Evolutionary conservation across 2,113 vertebrate species (phyloP).

Genomic region (Sakesphorus luctuosus): DNA sequence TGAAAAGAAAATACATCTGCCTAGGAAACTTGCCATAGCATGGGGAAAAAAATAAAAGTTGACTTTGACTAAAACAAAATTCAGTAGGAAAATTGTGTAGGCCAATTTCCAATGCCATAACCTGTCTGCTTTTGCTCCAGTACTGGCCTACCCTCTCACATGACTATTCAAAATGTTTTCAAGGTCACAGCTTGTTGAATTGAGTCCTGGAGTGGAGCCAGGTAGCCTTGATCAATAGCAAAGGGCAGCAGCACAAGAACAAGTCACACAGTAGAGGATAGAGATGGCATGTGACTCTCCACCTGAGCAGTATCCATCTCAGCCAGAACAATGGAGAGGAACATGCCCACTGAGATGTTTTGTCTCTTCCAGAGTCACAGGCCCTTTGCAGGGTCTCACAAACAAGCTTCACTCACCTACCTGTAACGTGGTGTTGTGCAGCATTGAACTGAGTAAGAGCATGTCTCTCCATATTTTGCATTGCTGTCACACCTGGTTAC

Average conservation of each 20-base stretch:
- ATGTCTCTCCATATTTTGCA: background rate
- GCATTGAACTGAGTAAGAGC: background rate
- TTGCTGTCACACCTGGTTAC: background rate
- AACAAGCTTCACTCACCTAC: background rate
- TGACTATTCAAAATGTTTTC: constrained; percentile 46
- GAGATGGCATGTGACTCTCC: background rate
- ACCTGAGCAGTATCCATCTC: background rate
- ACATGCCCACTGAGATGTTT: background rate
- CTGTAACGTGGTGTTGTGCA: background rate
- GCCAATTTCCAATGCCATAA: constrained; percentile 33
- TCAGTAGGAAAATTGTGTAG: background rate
- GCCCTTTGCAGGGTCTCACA: background rate
- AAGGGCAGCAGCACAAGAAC: background rate
- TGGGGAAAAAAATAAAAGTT: background rate
- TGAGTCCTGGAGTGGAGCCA: background rate
- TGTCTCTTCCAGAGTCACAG: background rate
- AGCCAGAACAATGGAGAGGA: background rate
- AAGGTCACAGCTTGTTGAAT: background rate
- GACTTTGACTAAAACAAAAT: constrained; percentile 12
- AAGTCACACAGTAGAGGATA: background rate
- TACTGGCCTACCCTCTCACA: background rate
- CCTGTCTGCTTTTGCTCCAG: background rate
- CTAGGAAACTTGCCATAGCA: background rate
- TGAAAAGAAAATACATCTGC: constrained; percentile 43
- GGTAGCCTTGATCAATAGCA: background rate